A percentile compares a stretch with the other conserved stretches of the same genome.
Evolutionary conservation across 2,113 vertebrate genomes (phyloP).

Genomic region (Campylomormyrus numenius): DNA sequence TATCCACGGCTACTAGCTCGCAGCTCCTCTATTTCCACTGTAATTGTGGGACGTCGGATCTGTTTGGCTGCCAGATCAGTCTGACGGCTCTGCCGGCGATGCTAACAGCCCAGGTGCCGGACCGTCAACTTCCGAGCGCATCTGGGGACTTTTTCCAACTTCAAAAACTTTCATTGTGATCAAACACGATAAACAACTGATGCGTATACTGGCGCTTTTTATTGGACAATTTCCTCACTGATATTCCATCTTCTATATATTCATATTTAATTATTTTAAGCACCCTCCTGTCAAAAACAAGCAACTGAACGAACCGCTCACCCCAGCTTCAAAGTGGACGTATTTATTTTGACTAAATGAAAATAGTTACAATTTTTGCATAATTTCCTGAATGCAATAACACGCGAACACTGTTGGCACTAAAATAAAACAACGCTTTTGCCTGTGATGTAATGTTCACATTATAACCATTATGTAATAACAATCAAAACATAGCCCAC

Average conservation of each 20-base stretch:
- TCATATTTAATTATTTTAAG: background rate
- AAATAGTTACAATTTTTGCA: background rate
- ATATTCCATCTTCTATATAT: background rate
- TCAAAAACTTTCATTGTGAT: background rate
- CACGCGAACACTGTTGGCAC: background rate
- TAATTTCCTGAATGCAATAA: background rate
- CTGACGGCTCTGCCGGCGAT: constrained; percentile 33
- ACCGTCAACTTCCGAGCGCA: constrained; percentile 7
- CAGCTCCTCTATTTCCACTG: constrained; percentile 42
- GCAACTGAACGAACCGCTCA: background rate
- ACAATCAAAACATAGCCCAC: background rate
- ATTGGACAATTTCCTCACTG: background rate
- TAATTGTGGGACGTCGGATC: constrained; percentile 22
- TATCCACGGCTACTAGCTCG: background rate
- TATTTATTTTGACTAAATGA: background rate
- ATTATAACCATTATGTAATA: background rate
- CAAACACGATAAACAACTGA: background rate
- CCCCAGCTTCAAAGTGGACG: background rate
- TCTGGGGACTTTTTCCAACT: background rate
- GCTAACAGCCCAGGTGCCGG: background rate
- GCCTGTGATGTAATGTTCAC: background rate
- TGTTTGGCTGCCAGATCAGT: constrained; percentile 39
- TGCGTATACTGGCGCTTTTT: background rate
- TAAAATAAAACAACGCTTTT: background rate
- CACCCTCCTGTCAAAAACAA: background rate